phyloP scores from a whole-genome alignment of 2,797 vertebrate species.

The Avahi laniger region DNA sequence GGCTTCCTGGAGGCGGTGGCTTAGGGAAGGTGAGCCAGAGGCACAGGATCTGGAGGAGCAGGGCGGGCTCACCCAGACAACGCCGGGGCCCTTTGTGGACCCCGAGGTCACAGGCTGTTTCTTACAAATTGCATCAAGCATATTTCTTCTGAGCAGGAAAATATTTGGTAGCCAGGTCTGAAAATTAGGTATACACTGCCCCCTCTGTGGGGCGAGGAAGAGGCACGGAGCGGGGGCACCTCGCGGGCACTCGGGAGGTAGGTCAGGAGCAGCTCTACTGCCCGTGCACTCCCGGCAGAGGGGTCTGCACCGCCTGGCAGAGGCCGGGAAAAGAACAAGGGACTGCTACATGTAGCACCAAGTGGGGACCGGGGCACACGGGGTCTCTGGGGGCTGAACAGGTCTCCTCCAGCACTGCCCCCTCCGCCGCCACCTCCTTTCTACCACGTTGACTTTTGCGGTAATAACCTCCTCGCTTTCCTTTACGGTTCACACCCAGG shows the following conservation, averaged over 20 bases:
- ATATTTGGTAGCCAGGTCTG: neutral
- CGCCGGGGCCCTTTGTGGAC: neutral
- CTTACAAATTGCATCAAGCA: neutral
- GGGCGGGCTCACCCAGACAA: no score
- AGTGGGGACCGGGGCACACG: rapidly evolving
- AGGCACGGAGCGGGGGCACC: neutral
- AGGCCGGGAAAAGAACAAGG: neutral
- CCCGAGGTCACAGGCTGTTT: neutral
- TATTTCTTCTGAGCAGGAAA: neutral
- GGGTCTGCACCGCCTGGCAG: neutral
- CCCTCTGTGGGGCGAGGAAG: neutral
- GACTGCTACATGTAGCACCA: rapidly evolving
- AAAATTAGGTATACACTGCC: neutral
- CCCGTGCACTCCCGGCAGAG: rapidly evolving
- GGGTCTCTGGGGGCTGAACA: no score
- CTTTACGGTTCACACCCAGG: neutral
- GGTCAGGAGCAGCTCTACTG: rapidly evolving
- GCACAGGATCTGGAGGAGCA: neutral
- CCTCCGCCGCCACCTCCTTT: rapidly evolving
- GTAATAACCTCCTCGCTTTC: neutral
- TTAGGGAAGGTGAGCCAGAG: neutral
- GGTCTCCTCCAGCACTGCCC: neutral
- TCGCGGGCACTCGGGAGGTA: rapidly evolving
- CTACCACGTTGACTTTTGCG: neutral
- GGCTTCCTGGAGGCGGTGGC: neutral